Percentiles rank a stretch among this genome's conserved stretches.
phyloP scores from a whole-genome alignment of 1,140 invertebrate species.

The Drosophila equinoxialis region DNA sequence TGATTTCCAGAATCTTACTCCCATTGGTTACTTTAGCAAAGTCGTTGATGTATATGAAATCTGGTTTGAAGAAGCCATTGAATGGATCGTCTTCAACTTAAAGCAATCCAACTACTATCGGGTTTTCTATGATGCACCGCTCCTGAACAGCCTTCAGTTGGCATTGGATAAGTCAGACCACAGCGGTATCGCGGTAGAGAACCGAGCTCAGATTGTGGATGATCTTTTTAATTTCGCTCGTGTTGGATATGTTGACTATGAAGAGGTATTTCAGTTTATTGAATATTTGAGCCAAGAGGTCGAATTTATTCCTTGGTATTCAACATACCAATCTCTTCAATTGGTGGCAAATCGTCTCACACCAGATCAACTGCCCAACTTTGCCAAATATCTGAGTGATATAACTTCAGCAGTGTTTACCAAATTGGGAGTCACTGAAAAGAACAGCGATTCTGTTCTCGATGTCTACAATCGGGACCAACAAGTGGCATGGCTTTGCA shows the following conservation, averaged over 20 bases:
- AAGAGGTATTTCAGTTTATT: slow-evolving; percentile 83
- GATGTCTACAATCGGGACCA: slow-evolving; percentile 75
- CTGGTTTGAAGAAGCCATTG: slow-evolving; percentile 49
- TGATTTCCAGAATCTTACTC: slow-evolving; percentile 84
- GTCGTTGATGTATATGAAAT: slow-evolving; percentile 75
- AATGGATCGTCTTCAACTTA: slow-evolving; percentile 84
- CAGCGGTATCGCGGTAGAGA: slow-evolving; percentile 86
- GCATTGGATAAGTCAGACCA: slow-evolving; percentile 82
- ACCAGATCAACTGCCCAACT: slow-evolving; percentile 45
- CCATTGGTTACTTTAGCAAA: slow-evolving; percentile 80
- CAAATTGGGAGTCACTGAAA: slow-evolving; percentile 49
- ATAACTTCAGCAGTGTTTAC: slow-evolving; percentile 40
- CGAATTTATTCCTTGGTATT: slow-evolving; percentile 85
- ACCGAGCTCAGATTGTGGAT: slow-evolving; percentile 90
- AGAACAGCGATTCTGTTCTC: slow-evolving; percentile 42
- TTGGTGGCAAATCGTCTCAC: slow-evolving; percentile 47
- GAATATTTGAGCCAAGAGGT: slow-evolving; percentile 84
- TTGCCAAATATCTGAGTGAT: slow-evolving; percentile 46
- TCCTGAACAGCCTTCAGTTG: slow-evolving; percentile 83
- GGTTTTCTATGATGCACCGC: slow-evolving; percentile 85
- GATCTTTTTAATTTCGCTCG: slow-evolving; percentile 88
- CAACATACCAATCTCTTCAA: slow-evolving; percentile 73
- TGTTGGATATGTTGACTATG: slow-evolving; percentile 84
- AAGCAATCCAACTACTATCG: slow-evolving; percentile 86
- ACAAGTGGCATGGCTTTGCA: slow-evolving; percentile 84